Evolutionary conservation across 2,797 vertebrate genomes (phyloP), one percentile per base, ranked within the genome.

Genomic region (Spinus olivaceus): DNA sequence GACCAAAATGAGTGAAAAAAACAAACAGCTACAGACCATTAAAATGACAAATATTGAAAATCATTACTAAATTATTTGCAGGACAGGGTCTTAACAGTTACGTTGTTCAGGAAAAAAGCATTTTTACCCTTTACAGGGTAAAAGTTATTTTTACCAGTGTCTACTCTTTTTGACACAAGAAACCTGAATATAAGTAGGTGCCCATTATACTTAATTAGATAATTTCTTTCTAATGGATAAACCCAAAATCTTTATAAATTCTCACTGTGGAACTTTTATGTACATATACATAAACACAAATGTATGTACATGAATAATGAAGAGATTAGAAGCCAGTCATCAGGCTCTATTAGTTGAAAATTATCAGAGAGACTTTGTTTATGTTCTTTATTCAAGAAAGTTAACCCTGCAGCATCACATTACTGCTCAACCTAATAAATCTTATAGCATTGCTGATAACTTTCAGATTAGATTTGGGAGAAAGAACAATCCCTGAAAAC

Each of bases 381-480:
- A 57, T 27, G 6, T 71, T 53, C 63, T 93, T 81, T 46, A 21
- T 71, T 44, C 20, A 49, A 50, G 39, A 64, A 60, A 65, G 81
- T 56, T 66, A 78, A 46, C 23, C 30, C 0, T 0, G 32, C 16
- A 84, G 41, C 56, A 90, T 77, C 28, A 23, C 42, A 82, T 66
- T 80, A 69, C 24, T 87, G 17, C 24, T 82, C 81, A 84, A 28
- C 18, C 41, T 82, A 51, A 91, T 76, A 41, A 73, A 44, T 86
- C 44, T 54, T 77, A 27, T 47, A 46, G 41, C 30, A 70, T 63
- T 53, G 28, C 37, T 82, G 70, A 86, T 86, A 47, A 39, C 21
- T 90, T 86, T 79, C 74, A 82, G 64, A 90, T 93, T 94, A 90
- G 74, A 90, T 94, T 97, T 86, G 66, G 30, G 44, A 46, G 41